Evolutionary conservation across 2,113 vertebrate genomes (phyloP), one percentile per base, ranked within the genome.

Genomic region (Budorcas taxicolor): DNA sequence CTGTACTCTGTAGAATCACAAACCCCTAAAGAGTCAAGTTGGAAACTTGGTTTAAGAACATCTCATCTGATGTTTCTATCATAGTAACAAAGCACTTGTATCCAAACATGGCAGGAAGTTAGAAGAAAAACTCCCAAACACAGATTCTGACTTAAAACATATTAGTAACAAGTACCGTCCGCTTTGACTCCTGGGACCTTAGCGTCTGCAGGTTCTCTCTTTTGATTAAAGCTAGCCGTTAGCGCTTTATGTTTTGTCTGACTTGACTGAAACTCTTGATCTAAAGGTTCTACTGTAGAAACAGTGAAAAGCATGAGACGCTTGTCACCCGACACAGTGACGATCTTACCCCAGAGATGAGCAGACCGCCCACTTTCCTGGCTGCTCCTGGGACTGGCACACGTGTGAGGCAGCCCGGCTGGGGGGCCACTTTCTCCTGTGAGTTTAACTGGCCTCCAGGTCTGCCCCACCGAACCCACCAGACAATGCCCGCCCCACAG

Each of bases 351-450:
- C 53, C 1, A 14, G 33, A 45, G 80, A 25, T 11, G 31, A 58
- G 55, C 10, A 17, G 4, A 45, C 10, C 23, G 11, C 40, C 29
- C 0, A 3, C 60, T 25, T 13, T 27, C 55, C 47, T 14, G 27
- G 29, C 53, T 50, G 33, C 29, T 60, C 11, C 7, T 3, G 13
- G 29, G 67, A 33, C 50, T 11, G 21, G 33, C 8, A 23, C 16
- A 6, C 14, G 2, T 23, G 19, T 29, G 7, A 58, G 33, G 36
- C 5, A 21, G 55, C n/a, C 6, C 0, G 5, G 31, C 23, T 29
- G 31, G 23, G 31, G 23, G 36, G 43, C 8, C 47, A 7, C 0
- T 9, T 33, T 45, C 33, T 50, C 52, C 67, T 31, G 31, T 5
- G 7, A 80, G 33, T 43, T 52, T 52, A 58, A n/a, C 29, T 31